These are phyloP conservation scores for Bujurquina vittata DNA, from an alignment of 2,113 vertebrate genomes.

Conservation along the genomic window DNA sequence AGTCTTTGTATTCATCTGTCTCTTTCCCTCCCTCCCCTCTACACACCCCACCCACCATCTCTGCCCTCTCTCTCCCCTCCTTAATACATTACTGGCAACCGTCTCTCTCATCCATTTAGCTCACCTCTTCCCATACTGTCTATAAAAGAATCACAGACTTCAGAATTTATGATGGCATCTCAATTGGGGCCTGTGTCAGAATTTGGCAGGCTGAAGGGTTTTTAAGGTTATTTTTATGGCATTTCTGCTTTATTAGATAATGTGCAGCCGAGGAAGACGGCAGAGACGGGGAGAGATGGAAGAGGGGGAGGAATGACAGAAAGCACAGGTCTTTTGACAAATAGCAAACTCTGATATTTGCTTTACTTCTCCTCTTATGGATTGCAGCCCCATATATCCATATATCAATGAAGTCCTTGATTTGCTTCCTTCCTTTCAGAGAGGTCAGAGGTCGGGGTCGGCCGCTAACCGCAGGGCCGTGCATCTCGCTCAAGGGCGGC, in stretches of 20 bases:
- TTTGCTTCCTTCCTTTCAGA: not conserved
- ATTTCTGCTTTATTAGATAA: slow-evolving; percentile 67
- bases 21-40: not conserved
- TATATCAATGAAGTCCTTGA: not conserved
- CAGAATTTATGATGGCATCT: slow-evolving; percentile 60
- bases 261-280: slow-evolving; percentile 30
- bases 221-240: slow-evolving; percentile 68
- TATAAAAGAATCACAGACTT: slow-evolving; percentile 64
- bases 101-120: slow-evolving; percentile 52
- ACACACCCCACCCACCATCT: not conserved
- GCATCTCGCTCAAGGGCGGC: slow-evolving; percentile 11
- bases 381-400: not conserved
- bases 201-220: slow-evolving; percentile 60
- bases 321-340: not conserved
- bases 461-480: not conserved
- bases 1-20: slow-evolving; percentile 32
- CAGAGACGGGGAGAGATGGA: slow-evolving; percentile 2
- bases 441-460: not conserved
- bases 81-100: slow-evolving; percentile 57
- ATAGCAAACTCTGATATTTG: slow-evolving; percentile 22
- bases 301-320: slow-evolving; percentile 3
- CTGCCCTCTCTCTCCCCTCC: not conserved
- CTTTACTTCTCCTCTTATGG: not conserved
- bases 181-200: slow-evolving; percentile 54
- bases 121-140: slow-evolving; percentile 54